Evolutionary conservation across 2,888 invertebrate genomes (phyloP), one percentile per base, ranked within the genome.

Genomic region (Stegana nigrithorax): DNA sequence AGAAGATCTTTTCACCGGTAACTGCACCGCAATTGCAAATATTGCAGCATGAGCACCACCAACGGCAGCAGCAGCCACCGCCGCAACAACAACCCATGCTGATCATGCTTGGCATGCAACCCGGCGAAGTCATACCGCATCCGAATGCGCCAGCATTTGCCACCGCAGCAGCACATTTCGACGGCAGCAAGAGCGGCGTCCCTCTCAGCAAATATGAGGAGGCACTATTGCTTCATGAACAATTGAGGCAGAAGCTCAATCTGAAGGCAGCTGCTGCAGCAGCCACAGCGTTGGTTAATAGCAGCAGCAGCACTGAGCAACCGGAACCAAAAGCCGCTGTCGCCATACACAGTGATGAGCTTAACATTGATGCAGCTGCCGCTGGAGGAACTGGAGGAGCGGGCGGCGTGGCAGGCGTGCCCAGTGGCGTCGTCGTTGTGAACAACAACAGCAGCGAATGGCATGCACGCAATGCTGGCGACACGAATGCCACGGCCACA

Each of bases 41-140:
- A 57, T 42, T 71, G 29, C 69, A 73, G 36, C 72, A 72, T 36
- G 72, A 77, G 10, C 78, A 72, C 14, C 32, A 55, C 36, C 53
- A 51, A 12, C 47, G 25, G 26, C 78, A 68, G 5, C 74, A 70
- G 8, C 77, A 75, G 5, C 78, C 67, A 7, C 69, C 66, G 21
- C 77, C 73, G 23, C 68, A 66, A 42, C 73, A 70, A 21, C 71
- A 68, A n/a, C 69, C 75, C 3, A 72, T 82, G 69, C 67, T 81
- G 39, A 80, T 82, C 21, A 81, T 82, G n/a, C n/a, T n/a, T n/a
- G 72, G 63, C 80, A 19, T 81, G 81, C 5, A 57, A n/a, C n/a
- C n/a, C n/a, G n/a, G n/a, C n/a, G n/a, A n/a, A n/a, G n/a, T n/a
- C n/a, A n/a, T n/a, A n/a, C n/a, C n/a, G n/a, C n/a, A n/a, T n/a